Evolutionary conservation across 2,797 vertebrate genomes (phyloP).

Genomic region (Lophura swinhoii): DNA sequence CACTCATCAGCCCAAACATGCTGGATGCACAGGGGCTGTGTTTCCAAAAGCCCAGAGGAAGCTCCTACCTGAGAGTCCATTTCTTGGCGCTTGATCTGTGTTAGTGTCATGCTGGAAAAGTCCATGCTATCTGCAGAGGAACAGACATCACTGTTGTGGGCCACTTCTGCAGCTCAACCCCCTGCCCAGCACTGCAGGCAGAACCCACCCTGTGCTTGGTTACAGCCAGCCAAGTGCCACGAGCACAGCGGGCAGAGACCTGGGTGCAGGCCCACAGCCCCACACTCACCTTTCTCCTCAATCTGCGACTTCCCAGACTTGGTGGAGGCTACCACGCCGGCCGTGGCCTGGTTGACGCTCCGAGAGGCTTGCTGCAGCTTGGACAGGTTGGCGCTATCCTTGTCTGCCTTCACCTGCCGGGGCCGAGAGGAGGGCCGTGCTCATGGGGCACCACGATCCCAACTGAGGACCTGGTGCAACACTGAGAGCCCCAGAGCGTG

Average conservation of each 20-base stretch:
- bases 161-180: neutral
- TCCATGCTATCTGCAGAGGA: constrained; percentile 90
- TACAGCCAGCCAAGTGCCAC: accelerated
- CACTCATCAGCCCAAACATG: accelerated
- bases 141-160: neutral
- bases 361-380: constrained; percentile 92
- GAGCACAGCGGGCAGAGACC: neutral
- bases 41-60: neutral
- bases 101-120: constrained; percentile 96
- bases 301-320: constrained; percentile 94
- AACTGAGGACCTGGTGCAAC: neutral
- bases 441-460: neutral
- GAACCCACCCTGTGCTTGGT: accelerated
- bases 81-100: constrained; percentile 97
- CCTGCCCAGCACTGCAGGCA: neutral
- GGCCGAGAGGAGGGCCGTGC: neutral
- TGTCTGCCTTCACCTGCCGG: constrained; percentile 94
- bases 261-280: neutral
- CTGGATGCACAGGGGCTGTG: accelerated
- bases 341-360: constrained; percentile 93
- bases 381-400: constrained; percentile 90
- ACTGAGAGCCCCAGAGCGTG: accelerated
- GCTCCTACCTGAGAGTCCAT: constrained; percentile 94
- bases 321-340: constrained; percentile 92
- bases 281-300: constrained; percentile 88